Evolutionary conservation across 2,113 vertebrate genomes (phyloP), one percentile per base, ranked within the genome.

Genomic region (Chamaetylas fuelleborni): DNA sequence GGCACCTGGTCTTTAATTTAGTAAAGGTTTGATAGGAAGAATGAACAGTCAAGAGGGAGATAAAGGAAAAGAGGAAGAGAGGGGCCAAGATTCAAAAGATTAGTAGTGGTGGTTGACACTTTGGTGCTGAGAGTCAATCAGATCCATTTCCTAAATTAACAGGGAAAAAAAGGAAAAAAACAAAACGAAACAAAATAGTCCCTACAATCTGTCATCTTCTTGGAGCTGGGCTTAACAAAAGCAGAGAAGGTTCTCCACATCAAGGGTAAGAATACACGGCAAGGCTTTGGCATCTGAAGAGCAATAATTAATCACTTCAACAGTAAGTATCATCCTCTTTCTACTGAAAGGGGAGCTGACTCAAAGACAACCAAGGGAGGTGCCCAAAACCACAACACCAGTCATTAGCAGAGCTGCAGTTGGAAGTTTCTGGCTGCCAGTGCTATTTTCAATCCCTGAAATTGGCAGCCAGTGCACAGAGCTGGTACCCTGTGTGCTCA

Each of bases 331-430:
- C 71, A 87, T 79, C 54, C 24, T 80, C 48, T 72, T 82, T 58
- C 91, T 86, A 94, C 93, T 91, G 89, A 94, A 81, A 86, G 61
- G 47, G 70, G 90, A 92, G 94, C 57, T 95, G 94, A 96, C 91
- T 96, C 95, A 95, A 95, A 95, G 89, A 82, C 70, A 8, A 53
- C 90, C 58, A 66, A 81, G 94, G 95, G 93, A 95, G 91, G 96
- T 94, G 84, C 95, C 89, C 91, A 81, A 94, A 95, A 92, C 95
- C 95, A 94, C 93, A 90, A 2, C 45, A 81, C 57, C 13, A 95
- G 84, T 96, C 95, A 95, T 95, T 95, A 93, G 54, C 53, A 95
- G 89, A 94, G 89, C 74, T 92, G 93, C 95, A 95, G 89, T 97
- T 97, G 92, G 53, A 95, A 92, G 89, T 90, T 95, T 83, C 91